Base-by-base conservation (phyloP, 1,140 invertebrate species). In the Planococcus citri region DNA sequence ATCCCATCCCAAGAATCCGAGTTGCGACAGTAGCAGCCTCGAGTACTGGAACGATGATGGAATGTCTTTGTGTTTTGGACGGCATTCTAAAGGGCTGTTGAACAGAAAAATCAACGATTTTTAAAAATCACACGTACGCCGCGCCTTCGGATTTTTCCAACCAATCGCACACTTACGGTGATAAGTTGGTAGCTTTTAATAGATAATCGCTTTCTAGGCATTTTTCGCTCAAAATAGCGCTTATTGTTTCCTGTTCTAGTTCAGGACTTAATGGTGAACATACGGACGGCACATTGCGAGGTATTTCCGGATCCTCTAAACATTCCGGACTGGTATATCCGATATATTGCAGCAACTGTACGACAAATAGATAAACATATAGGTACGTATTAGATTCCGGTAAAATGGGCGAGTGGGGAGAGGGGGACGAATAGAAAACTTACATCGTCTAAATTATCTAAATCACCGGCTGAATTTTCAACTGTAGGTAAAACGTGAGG, bases 361-460 rank as follows among this genome's bases (percentile, higher is more conserved):
- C 77, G 76, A 71, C 70, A 20, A 61, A n/a, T n/a, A n/a, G n/a
- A n/a, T n/a, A n/a, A n/a, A n/a, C n/a, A n/a, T n/a, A n/a, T n/a
- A n/a, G n/a, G n/a, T n/a, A n/a, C n/a, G n/a, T n/a, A n/a, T 70
- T 69, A 71, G 58, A 67, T 68, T 38, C 0, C 25, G 57, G 1
- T 21, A 37, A 68, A 38, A 27, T 27, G 20, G 29, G 22, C n/a
- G n/a, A 51, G 51, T 2, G 24, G 12, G 22, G 9, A 9, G 12
- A 64, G n/a, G n/a, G n/a, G n/a, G n/a, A n/a, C n/a, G n/a, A n/a
- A n/a, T n/a, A n/a, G n/a, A n/a, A n/a, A n/a, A 78, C 84, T 83
- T 82, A 94, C 91, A 82, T 96, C 92, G 79, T 96, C 91, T 61
- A 96, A 80, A 78, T 95, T 95, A 79, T 97, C 93, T 78, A 94